Evolutionary conservation across 2,113 vertebrate species (phyloP).

Genomic region (Apteryx owenii): DNA sequence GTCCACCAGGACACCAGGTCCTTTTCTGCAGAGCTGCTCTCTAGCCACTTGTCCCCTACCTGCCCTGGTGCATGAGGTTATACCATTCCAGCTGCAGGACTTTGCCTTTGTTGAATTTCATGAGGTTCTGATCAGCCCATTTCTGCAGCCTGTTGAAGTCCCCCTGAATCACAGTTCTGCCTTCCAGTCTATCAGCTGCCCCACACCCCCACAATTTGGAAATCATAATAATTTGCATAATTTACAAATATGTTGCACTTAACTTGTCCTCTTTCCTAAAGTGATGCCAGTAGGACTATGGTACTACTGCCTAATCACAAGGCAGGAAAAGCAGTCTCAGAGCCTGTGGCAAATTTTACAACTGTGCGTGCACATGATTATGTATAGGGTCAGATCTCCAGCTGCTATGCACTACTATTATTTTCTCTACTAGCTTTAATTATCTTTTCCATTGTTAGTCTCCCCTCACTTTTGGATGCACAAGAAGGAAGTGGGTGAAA

Average conservation of each 20-base stretch:
- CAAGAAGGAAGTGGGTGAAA: background rate
- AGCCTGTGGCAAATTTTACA: background rate
- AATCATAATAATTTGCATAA: background rate
- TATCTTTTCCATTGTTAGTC: background rate
- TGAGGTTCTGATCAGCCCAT: background rate
- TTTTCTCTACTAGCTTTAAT: background rate
- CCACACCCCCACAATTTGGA: background rate
- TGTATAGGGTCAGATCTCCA: background rate
- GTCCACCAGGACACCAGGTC: too few relatives aligned
- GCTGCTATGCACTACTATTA: background rate
- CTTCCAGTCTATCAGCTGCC: background rate
- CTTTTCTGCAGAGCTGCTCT: background rate
- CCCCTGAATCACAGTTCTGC: background rate
- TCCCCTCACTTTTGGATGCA: background rate
- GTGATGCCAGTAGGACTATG: background rate
- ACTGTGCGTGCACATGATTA: background rate
- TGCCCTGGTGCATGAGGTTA: background rate
- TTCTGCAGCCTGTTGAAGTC: background rate
- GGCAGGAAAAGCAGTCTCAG: background rate
- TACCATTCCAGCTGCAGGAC: background rate
- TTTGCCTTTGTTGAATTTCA: background rate
- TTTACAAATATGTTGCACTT: background rate
- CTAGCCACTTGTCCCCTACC: background rate
- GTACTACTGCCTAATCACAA: background rate
- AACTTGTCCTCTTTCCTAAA: background rate